Base-by-base conservation (phyloP, 2,797 vertebrate genomes). In the Arremon aurantiirostris region DNA sequence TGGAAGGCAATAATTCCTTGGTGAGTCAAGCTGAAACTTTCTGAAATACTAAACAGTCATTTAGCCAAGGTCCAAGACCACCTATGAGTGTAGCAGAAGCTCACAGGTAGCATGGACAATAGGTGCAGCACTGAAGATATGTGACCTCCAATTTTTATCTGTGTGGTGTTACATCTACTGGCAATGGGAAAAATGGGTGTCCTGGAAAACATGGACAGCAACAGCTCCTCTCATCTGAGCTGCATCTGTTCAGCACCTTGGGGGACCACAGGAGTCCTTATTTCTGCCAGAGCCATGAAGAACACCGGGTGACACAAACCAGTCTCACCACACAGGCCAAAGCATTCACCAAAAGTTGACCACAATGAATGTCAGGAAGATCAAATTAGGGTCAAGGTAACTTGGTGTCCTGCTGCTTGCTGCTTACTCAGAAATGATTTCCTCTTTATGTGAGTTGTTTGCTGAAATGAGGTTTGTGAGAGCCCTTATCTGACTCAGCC, bases 391-490 rank as follows among this genome's bases (percentile, higher is more conserved):
- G 77, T 89, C 86, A 93, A 23, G 57, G 70, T 55, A 73, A 55
- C 52, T 70, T 66, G 37, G 14, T 93, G 70, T 70, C 44, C 59
- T 90, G 49, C 32, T 93, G 37, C 41, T 82, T 72, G 64, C 56
- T 76, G 22, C 63, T 85, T 93, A 82, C n/a, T 89, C 44, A 66
- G 70, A 93, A 94, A 82, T 84, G 70, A 89, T 86, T 96, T 95
- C 52, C 63, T 93, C 78, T 84, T 89, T 64, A 53, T 56, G 47
- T 32, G 56, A 82, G 39, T 77, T 90, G 59, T 66, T 70, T 86
- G 34, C 27, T 90, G 56, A 77, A 86, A 66, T 27, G 44, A 63
- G 46, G 41, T 86, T 95, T 70, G 37, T 59, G 56, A 66, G 34
- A 68, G 34, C 46, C n/a, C 27, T 70, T 59, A 56, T 88, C 75